phyloP scores from a whole-genome alignment of 2,888 invertebrate species.

The Synergus laeviventris region DNA sequence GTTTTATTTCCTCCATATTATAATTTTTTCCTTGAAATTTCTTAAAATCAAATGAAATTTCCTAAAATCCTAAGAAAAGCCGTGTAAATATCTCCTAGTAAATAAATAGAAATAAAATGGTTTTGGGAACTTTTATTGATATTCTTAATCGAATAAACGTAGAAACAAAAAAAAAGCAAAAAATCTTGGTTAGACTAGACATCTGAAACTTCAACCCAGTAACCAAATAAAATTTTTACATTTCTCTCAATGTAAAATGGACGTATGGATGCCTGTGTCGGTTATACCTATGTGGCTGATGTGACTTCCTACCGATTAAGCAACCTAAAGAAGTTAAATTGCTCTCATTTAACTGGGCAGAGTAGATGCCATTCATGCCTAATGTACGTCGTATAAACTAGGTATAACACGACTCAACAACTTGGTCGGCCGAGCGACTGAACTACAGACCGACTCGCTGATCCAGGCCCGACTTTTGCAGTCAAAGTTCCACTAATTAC shows the following conservation, averaged over 20 bases:
- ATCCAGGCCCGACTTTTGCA: slow-evolving; percentile 20
- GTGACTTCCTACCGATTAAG: slow-evolving; percentile 77
- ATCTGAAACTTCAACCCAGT: no score
- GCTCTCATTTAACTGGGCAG: slow-evolving; percentile 75
- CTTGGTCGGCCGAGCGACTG: slow-evolving; percentile 62
- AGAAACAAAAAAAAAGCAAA: no score
- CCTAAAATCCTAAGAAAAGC: no score
- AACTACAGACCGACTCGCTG: slow-evolving; percentile 48
- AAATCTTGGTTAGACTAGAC: no score
- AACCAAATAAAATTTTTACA: slow-evolving; percentile 9
- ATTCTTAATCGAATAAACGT: no score
- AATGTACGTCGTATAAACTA: slow-evolving; percentile 76
- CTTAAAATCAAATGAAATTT: no score
- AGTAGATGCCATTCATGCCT: slow-evolving; percentile 76
- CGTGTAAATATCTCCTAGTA: no score
- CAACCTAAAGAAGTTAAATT: slow-evolving; percentile 76
- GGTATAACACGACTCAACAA: slow-evolving; percentile 75
- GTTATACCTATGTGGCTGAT: slow-evolving; percentile 72
- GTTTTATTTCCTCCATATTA: no score
- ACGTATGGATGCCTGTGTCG: slow-evolving; percentile 60
- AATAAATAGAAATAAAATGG: no score
- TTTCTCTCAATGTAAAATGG: slow-evolving; percentile 32
- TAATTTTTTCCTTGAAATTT: no score
- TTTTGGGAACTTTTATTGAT: no score
- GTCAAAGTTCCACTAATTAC: slow-evolving; percentile 30